Evolutionary conservation across 37 sponge, comb jelly and placozoan species (phyloP).

Genomic region (Haliclona indistincta): DNA sequence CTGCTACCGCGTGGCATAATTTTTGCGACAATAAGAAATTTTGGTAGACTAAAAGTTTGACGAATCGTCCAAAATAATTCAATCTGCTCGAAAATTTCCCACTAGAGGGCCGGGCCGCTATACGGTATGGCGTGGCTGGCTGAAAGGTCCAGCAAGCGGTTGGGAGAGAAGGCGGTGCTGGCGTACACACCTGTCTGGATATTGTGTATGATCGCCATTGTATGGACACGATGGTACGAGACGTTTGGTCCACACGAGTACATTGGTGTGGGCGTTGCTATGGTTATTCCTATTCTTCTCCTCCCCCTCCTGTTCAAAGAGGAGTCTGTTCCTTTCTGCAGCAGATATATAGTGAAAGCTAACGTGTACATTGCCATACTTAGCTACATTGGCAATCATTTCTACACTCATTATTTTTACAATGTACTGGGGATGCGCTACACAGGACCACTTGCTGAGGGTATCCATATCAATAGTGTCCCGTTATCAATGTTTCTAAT

Average conservation of each 20-base stretch:
- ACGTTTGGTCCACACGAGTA: slow-evolving; percentile 42
- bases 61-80: too few relatives aligned
- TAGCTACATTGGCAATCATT: slow-evolving; percentile 56
- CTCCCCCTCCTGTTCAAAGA: slow-evolving; percentile 45
- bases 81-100: too few relatives aligned
- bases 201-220: slow-evolving; percentile 27
- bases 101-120: slow-evolving; percentile 3
- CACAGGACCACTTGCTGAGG: slow-evolving; percentile 53
- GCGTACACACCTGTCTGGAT: slow-evolving; percentile 55
- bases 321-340: slow-evolving; percentile 14
- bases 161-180: slow-evolving; percentile 49
- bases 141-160: slow-evolving; percentile 36
- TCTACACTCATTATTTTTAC: slow-evolving; percentile 77
- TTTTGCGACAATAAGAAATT: too few relatives aligned
- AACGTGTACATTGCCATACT: slow-evolving; percentile 51
- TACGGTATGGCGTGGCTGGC: slow-evolving; percentile 17
- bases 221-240: slow-evolving; percentile 38
- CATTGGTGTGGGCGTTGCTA: slow-evolving; percentile 13
- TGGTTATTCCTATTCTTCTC: slow-evolving; percentile 28
- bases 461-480: slow-evolving; percentile 39
- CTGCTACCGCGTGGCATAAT: too few relatives aligned
- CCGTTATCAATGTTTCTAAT: slow-evolving; percentile 64
- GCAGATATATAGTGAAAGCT: slow-evolving; percentile 56
- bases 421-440: slow-evolving; percentile 55
- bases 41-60: too few relatives aligned